phyloP scores from a whole-genome alignment of 2,888 invertebrate species.

The Nemotelus pantherinus region DNA sequence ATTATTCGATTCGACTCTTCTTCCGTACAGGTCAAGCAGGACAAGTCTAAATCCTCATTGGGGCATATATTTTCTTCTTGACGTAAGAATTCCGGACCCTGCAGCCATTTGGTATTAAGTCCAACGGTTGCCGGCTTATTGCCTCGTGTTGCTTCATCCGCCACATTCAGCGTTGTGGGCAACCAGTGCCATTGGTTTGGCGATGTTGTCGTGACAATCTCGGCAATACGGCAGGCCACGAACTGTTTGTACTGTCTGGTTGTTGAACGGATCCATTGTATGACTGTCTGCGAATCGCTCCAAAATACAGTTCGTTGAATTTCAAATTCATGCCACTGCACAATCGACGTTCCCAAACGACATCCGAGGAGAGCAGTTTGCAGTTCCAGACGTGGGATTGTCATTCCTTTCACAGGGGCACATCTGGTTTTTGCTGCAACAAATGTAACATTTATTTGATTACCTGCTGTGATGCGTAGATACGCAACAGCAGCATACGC shows the following conservation, averaged over 20 bases:
- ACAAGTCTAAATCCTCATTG: neutral
- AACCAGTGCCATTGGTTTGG: conserved; percentile 7
- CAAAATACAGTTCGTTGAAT: neutral
- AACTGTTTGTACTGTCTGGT: neutral
- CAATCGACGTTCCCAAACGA: neutral
- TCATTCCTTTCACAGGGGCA: neutral
- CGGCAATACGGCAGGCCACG: conserved; percentile 6
- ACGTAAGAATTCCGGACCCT: neutral
- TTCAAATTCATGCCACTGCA: neutral
- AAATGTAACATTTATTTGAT: neutral
- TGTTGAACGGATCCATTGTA: conserved; percentile 5
- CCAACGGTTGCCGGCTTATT: neutral
- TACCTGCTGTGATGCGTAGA: neutral
- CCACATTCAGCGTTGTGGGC: neutral
- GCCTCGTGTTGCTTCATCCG: neutral
- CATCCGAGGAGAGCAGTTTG: conserved; percentile 11
- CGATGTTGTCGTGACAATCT: neutral
- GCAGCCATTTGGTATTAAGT: neutral
- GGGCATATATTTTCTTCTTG: neutral
- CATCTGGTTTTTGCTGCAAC: neutral
- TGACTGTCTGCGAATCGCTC: neutral
- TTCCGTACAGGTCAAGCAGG: neutral
- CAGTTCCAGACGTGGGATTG: conserved; percentile 6
- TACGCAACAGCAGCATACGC: conserved; percentile 11
- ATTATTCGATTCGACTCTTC: neutral